Evolutionary conservation across 1,140 invertebrate species (phyloP).

Genomic region (Drusus annulatus): DNA sequence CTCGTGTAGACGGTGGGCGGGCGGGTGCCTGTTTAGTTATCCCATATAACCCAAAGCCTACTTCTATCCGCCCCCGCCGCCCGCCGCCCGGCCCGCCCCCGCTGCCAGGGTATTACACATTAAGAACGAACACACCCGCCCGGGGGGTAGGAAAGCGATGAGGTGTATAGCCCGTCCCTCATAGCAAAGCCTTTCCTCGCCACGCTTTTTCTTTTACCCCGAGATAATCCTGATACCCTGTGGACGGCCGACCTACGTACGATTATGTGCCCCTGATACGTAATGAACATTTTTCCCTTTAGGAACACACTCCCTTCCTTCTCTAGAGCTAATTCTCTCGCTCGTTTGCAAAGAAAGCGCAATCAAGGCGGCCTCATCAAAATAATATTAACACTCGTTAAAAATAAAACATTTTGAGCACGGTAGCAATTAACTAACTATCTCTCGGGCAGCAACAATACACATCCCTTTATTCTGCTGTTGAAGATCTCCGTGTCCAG

Average conservation of each 20-base stretch:
- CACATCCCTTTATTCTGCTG: too few species aligned
- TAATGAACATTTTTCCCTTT: slow-evolving; percentile 30
- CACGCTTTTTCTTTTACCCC: slow-evolving; percentile 30
- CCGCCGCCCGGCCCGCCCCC: neutral
- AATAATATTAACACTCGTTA: too few species aligned
- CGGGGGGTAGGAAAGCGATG: slow-evolving; percentile 21
- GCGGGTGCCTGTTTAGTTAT: too few species aligned
- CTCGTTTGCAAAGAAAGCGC: neutral
- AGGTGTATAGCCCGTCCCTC: slow-evolving; percentile 18
- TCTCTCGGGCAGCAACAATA: too few species aligned
- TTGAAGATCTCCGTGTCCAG: too few species aligned
- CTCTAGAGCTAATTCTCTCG: slow-evolving; percentile 5
- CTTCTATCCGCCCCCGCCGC: too few species aligned
- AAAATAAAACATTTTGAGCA: too few species aligned
- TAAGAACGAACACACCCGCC: neutral
- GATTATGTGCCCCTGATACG: slow-evolving; percentile 19
- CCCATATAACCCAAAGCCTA: too few species aligned
- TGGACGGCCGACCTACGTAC: slow-evolving; percentile 19
- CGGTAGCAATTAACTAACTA: too few species aligned
- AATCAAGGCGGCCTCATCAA: neutral
- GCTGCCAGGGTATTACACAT: slow-evolving; percentile 6
- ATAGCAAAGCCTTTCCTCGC: slow-evolving; percentile 31
- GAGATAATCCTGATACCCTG: slow-evolving; percentile 36
- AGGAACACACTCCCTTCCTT: neutral
- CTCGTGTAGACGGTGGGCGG: neutral